Base-by-base conservation (phyloP, 2,888 invertebrate species). In the Drosophila nigricruria region DNA sequence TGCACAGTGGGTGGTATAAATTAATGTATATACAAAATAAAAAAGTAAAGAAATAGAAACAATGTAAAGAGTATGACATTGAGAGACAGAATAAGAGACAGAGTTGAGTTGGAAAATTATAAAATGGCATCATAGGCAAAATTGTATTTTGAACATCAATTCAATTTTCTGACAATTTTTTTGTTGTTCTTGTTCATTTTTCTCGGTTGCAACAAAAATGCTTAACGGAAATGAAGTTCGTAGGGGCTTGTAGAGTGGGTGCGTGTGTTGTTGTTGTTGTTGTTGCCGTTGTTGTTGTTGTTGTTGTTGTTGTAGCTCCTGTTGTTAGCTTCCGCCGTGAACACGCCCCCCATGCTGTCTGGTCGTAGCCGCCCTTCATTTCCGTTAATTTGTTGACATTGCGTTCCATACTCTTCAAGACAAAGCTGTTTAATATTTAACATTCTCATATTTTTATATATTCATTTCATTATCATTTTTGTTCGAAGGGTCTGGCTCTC, bases 401-500 rank as follows among this genome's bases (percentile, higher is more conserved):
- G 92, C 91, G 91, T 85, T 92, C 91, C 81, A 91, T 91, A 91
- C 91, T 91, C 91, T 91, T 91, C 91, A 91, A 91, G 91, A 91
- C 91, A 91, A 91, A 91, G 91, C 88, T 91, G 89, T 89, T 85
- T 82, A 79, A 82, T 85, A 89, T 89, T 81, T 87, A 77, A 76
- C 76, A 88, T 90, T 90, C 90, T 88, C 88, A 90, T 90, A 88
- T 88, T 81, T 62, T 72, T 63, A 47, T 63, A 50, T 53, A 75
- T 61, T 67, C 47, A 53, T 75, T 59, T 66, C 47, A 43, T 75
- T 59, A 62, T 53, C 70, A 45, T 60, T 54, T 61, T 57, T 61
- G 56, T 23, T 64, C 47, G 53, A 69, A 49, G 77, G 66, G 71
- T 63, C 49, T 60, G 75, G 66, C 70, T 60, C 42, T 67, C 52